Percentiles rank a stretch among this genome's conserved stretches.
These are phyloP conservation scores for Gasteruption jaculator DNA, from an alignment of 2,888 invertebrate genomes.

Conservation along the genomic window DNA sequence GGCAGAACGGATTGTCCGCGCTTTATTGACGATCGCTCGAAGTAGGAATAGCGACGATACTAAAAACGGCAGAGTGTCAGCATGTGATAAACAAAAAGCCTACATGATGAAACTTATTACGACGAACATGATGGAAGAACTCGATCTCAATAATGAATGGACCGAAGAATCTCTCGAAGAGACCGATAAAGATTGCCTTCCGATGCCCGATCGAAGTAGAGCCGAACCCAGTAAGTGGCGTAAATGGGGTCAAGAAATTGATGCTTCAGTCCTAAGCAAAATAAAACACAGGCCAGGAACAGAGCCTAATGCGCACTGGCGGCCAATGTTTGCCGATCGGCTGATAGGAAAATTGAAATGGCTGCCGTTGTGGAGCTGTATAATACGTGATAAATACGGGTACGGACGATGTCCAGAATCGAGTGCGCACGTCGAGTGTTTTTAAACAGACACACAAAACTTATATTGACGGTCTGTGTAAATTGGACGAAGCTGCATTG, in stretches of 20 bases:
- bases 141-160: slow-evolving; percentile 10
- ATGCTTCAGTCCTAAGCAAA: not conserved
- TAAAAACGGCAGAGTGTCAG: slow-evolving; percentile 10
- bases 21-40: slow-evolving; percentile 14
- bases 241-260: slow-evolving; percentile 7
- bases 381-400: slow-evolving; percentile 11
- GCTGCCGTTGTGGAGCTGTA: slow-evolving; percentile 13
- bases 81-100: slow-evolving; percentile 13
- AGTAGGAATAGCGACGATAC: slow-evolving; percentile 10
- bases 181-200: not conserved
- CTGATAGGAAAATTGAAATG: too few relatives aligned
- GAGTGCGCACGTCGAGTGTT: slow-evolving; percentile 10
- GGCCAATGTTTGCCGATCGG: too few relatives aligned
- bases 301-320: too few relatives aligned
- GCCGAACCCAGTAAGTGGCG: slow-evolving; percentile 17
- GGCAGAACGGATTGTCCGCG: slow-evolving; percentile 7
- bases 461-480: slow-evolving; percentile 11
- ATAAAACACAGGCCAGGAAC: slow-evolving; percentile 6
- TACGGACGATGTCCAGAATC: slow-evolving; percentile 13
- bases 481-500: slow-evolving; percentile 10
- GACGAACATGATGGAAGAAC: slow-evolving; percentile 8
- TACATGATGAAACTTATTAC: slow-evolving; percentile 13
- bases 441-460: slow-evolving; percentile 10
- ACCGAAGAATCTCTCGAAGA: slow-evolving; percentile 6
- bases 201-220: not conserved